phyloP scores from a whole-genome alignment of 2,888 invertebrate genomes.

The Julus scandinavius region DNA sequence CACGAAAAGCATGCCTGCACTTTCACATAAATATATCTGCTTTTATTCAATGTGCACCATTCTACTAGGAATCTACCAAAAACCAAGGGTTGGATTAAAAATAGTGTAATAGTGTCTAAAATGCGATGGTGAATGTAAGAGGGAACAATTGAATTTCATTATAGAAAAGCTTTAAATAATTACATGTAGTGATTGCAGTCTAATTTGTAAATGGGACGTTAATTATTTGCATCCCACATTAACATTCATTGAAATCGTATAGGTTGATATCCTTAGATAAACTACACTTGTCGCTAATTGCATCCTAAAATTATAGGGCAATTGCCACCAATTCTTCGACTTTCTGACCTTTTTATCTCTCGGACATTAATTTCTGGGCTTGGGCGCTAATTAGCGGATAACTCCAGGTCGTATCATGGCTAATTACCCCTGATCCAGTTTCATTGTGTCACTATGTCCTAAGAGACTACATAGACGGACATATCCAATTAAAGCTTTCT shows the following conservation, averaged over 20 bases:
- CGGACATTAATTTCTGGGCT: conserved; percentile 26
- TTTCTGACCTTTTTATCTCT: background rate
- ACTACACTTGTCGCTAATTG: background rate
- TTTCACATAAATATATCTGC: background rate
- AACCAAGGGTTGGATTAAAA: background rate
- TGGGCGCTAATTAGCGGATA: conserved; percentile 39
- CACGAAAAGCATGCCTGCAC: background rate
- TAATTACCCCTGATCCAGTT: conserved; percentile 44
- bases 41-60: background rate
- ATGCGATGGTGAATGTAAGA: background rate
- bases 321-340: conserved; percentile 13
- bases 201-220: background rate
- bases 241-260: background rate
- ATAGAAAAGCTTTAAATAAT: background rate
- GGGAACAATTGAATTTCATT: background rate
- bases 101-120: no score
- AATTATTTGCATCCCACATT: background rate
- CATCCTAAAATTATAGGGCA: background rate
- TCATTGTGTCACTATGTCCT: conserved; percentile 49
- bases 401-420: conserved; percentile 44
- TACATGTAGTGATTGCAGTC: background rate
- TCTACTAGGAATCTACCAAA: background rate
- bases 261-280: background rate
- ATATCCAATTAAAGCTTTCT: conserved; percentile 47
- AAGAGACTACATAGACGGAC: conserved; percentile 34